Base-by-base conservation (phyloP, 35 echinoderm and acorn worm genomes). In the Apostichopus japonicus region DNA sequence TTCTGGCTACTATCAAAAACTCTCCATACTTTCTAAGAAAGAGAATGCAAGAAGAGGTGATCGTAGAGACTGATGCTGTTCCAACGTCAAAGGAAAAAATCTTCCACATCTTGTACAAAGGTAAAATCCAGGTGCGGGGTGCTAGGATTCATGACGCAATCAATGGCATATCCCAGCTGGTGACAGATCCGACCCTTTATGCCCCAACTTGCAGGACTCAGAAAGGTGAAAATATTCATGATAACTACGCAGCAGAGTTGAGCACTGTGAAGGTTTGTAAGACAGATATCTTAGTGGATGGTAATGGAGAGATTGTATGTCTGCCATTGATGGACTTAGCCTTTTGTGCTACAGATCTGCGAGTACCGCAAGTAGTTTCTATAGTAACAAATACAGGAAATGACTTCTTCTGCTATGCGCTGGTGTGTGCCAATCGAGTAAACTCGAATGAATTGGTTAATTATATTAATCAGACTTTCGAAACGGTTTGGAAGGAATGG, bases 401-500 rank as follows among this genome's bases (percentile, higher is more conserved):
- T 73, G 72, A 91, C 58, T 79, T 56, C 55, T 57, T 77, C 33
- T 91, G 90, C 27, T 79, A 91, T 65, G 90, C 76, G 15, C 58
- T 91, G 5, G 90, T 91, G 22, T 91, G 90, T 22, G 51, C 71
- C 14, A 91, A 91, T 56, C 71, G 90, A 4, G 77, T 91, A 10
- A 91, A 91, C 52, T 77, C 90, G 5, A 91, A 79, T 13, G 90
- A 91, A 16, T 23, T 91, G 6, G 90, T 91, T 13, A 91, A 91
- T 53, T 8, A 77, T 58, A 79, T 91, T 27, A 91, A 91, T 65
- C 90, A 91, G 53, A 91, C 90, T 6, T 91, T 91, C 54, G 90
- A 91, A 22, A 24, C 76, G 11, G 90, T 91, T 23, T 91, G 90
- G 90, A 91, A 91, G 77, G 90, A 91, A 33, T 91, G 90, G 90